Percentiles rank a stretch among this genome's conserved stretches.
phyloP scores from a whole-genome alignment of 2,888 invertebrate species.

The Acrobasis repandana region DNA sequence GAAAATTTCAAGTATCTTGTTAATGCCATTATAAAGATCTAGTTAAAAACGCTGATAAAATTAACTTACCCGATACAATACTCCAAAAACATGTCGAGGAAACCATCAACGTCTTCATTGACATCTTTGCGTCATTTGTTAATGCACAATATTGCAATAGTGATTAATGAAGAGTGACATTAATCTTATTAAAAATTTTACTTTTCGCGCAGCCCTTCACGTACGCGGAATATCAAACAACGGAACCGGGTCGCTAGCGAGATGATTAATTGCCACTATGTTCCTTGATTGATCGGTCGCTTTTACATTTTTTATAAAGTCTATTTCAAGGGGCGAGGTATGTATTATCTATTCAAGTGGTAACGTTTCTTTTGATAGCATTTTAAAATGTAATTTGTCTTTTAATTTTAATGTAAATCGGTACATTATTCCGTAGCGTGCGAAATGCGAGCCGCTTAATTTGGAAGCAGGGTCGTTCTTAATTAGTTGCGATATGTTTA shows the following conservation, averaged over 20 bases:
- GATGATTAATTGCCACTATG: conserved; percentile 73
- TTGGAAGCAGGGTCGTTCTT: conserved; percentile 40
- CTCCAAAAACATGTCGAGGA: conserved; percentile 19
- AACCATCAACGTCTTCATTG: conserved; percentile 32
- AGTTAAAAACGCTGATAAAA: too few relatives aligned
- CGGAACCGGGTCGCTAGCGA: conserved; percentile 48
- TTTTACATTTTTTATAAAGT: conserved; percentile 47
- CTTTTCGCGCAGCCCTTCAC: conserved; percentile 51
- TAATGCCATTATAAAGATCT: too few relatives aligned
- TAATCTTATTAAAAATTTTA: conserved; percentile 38
- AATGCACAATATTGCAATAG: conserved; percentile 32
- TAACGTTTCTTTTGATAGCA: conserved; percentile 53
- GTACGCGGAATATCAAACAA: conserved; percentile 50
- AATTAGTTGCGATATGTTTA: conserved; percentile 68
- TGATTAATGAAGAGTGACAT: conserved; percentile 45
- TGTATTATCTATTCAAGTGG: conserved; percentile 52
- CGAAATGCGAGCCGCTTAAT: conserved; percentile 39
- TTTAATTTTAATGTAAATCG: conserved; percentile 56
- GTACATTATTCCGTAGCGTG: conserved; percentile 50
- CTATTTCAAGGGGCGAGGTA: conserved; percentile 39
- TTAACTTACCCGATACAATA: neutral
- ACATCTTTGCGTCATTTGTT: conserved; percentile 28
- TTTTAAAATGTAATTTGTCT: conserved; percentile 74
- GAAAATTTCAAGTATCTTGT: too few relatives aligned
- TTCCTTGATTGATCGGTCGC: conserved; percentile 69